These are phyloP conservation scores for Baronia brevicornis DNA, from an alignment of 2,888 invertebrate genomes.

Conservation along the genomic window DNA sequence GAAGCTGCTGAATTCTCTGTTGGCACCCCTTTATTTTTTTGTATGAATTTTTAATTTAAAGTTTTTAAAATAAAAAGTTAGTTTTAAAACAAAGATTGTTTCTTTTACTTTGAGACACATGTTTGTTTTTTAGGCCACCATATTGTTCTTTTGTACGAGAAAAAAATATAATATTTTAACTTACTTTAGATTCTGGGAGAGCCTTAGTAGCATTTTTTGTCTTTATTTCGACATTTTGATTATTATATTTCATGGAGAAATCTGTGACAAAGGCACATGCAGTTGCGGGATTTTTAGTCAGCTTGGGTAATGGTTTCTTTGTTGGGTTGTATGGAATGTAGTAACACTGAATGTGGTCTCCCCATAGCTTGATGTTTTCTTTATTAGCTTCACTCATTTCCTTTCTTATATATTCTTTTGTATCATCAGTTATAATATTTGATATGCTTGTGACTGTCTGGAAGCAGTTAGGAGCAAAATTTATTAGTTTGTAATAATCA, in stretches of 20 bases:
- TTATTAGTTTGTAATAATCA: background rate
- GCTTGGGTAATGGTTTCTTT: slow-evolving; percentile 51
- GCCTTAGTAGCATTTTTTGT: slow-evolving; percentile 28
- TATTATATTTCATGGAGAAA: slow-evolving; percentile 68
- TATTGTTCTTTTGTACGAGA: no score
- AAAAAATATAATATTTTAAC: slow-evolving; percentile 9
- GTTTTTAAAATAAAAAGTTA: no score
- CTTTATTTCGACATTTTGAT: slow-evolving; percentile 12
- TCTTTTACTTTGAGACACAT: no score
- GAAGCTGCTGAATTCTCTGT: no score
- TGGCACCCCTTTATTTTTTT: no score
- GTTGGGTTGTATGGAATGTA: slow-evolving; percentile 53
- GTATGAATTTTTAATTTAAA: slow-evolving; percentile 3
- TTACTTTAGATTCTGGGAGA: slow-evolving; percentile 40
- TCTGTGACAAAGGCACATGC: slow-evolving; percentile 56
- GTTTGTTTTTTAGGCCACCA: no score
- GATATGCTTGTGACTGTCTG: slow-evolving; percentile 68
- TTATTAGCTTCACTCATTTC: slow-evolving; percentile 41
- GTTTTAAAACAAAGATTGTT: no score
- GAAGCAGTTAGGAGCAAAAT: slow-evolving; percentile 5
- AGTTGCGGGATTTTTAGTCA: slow-evolving; percentile 49
- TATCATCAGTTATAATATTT: slow-evolving; percentile 58
- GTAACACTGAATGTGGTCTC: slow-evolving; percentile 58
- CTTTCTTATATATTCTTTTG: slow-evolving; percentile 56
- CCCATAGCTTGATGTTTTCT: slow-evolving; percentile 58